Percentiles rank a stretch among this genome's conserved stretches.
These are phyloP conservation scores for Gobionotothen gibberifrons DNA, from an alignment of 2,797 vertebrate genomes.

Conservation along the genomic window DNA sequence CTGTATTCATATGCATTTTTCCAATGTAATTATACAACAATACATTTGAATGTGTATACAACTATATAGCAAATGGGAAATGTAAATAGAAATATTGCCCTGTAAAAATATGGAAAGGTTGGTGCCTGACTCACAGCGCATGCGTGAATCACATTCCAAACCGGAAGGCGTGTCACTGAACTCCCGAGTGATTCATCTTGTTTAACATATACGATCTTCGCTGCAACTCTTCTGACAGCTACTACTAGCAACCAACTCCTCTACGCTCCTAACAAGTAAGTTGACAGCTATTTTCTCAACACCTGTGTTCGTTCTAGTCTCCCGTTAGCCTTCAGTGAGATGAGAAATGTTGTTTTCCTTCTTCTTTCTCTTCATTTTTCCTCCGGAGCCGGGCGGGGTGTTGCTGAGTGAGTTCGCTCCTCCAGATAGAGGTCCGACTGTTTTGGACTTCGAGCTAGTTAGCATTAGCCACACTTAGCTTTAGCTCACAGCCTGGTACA, in stretches of 20 bases:
- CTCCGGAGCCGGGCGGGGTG: slow-evolving; percentile 43
- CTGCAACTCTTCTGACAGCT: slow-evolving; percentile 77
- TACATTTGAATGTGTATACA: background rate
- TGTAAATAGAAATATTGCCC: background rate
- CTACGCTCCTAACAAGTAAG: slow-evolving; percentile 76
- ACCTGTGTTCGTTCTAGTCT: background rate
- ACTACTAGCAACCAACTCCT: slow-evolving; percentile 39
- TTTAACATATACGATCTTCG: slow-evolving; percentile 66
- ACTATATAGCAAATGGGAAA: background rate
- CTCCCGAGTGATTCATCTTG: slow-evolving; percentile 62
- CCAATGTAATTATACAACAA: background rate
- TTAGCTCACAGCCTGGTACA: slow-evolving; percentile 45
- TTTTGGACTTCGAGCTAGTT: slow-evolving; percentile 76
- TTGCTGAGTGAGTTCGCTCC: slow-evolving; percentile 26
- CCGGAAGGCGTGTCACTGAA: slow-evolving; percentile 56
- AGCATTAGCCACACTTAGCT: slow-evolving; percentile 73
- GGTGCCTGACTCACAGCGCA: slow-evolving; percentile 22
- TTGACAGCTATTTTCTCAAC: slow-evolving; percentile 69
- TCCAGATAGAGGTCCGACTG: slow-evolving; percentile 55
- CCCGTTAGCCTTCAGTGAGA: background rate
- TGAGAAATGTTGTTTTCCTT: background rate
- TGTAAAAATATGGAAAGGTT: background rate
- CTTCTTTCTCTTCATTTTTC: background rate
- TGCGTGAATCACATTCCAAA: slow-evolving; percentile 46
- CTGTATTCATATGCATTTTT: background rate